Evolutionary conservation across 2,888 invertebrate species (phyloP), one percentile per base, ranked within the genome.

Genomic region (Acronicta aceris): DNA sequence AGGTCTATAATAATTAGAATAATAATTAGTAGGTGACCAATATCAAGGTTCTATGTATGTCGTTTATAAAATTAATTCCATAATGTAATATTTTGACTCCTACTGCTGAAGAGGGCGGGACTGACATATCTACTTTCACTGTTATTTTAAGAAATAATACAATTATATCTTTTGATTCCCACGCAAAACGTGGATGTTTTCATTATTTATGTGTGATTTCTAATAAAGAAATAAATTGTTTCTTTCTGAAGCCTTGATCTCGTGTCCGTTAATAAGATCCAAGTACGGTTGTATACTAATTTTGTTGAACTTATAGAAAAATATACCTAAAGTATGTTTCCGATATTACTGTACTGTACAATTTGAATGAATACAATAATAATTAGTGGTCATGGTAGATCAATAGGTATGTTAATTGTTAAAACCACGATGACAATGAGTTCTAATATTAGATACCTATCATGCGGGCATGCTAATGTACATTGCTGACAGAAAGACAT

Each of bases 401-500:
- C 7, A 49, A 33, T 10, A 43, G 53, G 46, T 58, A 64, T 48
- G 41, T 36, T 52, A 52, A n/a, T 38, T 38, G n/a, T 38, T n/a
- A 38, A 4, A n/a, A 13, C 13, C 36, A 13, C 13, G 36, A 36
- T 36, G 0, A 38, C n/a, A n/a, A 38, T 38, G 38, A 38, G n/a
- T 5, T 38, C n/a, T 38, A n/a, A n/a, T 38, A 38, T 16, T 16
- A 46, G 43, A 27, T 46, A 33, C 12, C n/a, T n/a, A n/a, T n/a
- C 41, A 68, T 68, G 41, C 51, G 65, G 65, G 68, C 51, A 65
- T 71, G 65, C 30, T 51, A 49, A 69, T 57, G 15, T 21, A 45
- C 36, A 17, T 43, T 15, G 36, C 45, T 17, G 55, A 50, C 53
- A 51, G 50, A 48, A 50, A 56, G 0, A 49, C 42, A 52, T 65